Evolutionary conservation across 2,113 vertebrate species (phyloP).

Genomic region (Oncorhynchus tshawytscha): DNA sequence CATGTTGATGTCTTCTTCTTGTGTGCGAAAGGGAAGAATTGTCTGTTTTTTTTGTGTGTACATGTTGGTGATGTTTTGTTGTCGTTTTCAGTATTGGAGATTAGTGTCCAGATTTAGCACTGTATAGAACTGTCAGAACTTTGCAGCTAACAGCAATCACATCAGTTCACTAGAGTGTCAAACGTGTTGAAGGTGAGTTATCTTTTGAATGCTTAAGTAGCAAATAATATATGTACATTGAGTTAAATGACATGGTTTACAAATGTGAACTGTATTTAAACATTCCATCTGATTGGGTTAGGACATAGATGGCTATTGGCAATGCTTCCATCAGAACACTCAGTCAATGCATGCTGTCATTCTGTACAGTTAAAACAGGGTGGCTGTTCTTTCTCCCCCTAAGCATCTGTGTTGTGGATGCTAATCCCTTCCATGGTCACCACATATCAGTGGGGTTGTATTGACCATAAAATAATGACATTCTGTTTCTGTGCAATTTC

Average conservation of each 20-base stretch:
- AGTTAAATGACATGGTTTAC: constrained; percentile 11
- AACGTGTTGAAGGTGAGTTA: constrained; percentile 1
- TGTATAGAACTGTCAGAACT: constrained; percentile 30
- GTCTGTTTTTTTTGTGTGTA: constrained; percentile 44
- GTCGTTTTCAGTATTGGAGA: constrained; percentile 37
- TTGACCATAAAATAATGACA: background rate
- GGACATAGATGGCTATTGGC: constrained; percentile 33
- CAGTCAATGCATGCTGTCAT: constrained; percentile 58
- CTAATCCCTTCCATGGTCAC: background rate
- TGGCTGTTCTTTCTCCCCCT: constrained; percentile 36
- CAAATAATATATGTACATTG: constrained; percentile 29
- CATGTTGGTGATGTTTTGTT: constrained; percentile 53
- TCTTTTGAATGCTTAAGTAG: constrained; percentile 6
- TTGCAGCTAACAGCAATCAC: constrained; percentile 9
- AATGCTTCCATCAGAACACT: constrained; percentile 13
- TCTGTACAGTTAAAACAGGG: background rate
- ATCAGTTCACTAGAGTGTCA: constrained; percentile 1
- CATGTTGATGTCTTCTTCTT: constrained; percentile 35
- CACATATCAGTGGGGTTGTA: background rate
- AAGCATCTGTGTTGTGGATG: constrained; percentile 32
- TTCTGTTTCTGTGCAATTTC: too few species aligned
- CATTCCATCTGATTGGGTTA: constrained; percentile 33
- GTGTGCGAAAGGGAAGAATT: constrained; percentile 34
- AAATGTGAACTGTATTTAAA: constrained; percentile 18
- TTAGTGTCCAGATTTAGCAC: constrained; percentile 20